Base-by-base conservation (phyloP, 2,113 vertebrate species). In the Siniperca knerii region DNA sequence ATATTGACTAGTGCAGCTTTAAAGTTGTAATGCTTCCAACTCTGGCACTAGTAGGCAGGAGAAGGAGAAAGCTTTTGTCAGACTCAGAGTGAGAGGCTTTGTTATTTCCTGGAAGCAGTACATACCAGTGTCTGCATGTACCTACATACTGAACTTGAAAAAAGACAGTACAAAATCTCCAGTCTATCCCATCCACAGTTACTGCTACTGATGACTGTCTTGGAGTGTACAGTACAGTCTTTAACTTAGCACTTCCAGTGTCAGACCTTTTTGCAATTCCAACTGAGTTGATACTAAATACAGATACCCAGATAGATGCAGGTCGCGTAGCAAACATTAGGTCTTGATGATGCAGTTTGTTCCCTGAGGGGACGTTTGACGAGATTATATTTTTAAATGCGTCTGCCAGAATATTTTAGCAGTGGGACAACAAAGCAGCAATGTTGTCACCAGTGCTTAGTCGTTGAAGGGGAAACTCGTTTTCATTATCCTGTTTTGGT, bases 401-500 rank as follows among this genome's bases (percentile, higher is more conserved):
- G 16, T 62, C 54, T 44, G 35, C 4, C 60, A 46, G 60, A 83
- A 71, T 71, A 58, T 81, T 77, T 46, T 7, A 57, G 21, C 44
- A 23, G 25, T 20, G 60, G 35, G 66, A 25, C 46, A 25, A 37
- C 66, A 37, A 37, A 25, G 66, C 52, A 37, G 29, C 20, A 57
- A 35, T 16, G 15, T 61, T n/a, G 18, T 23, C 37, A 33, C 50
- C 60, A 44, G n/a, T 35, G 60, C 55, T 25, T 8, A 77, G 10
- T 25, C 23, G 0, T 20, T 65, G 61, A 42, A 55, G 67, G 42
- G 55, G 44, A 70, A 80, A 79, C 52, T 77, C 29, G 71, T 77
- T 89, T 78, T 60, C 54, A 20, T 20, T 44, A 44, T 57, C 25
- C 9, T 79, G 40, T 54, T 60, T 61, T 52, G 29, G 65, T 37